These are phyloP conservation scores for Actias luna DNA, from an alignment of 2,888 invertebrate genomes.

Conservation along the genomic window DNA sequence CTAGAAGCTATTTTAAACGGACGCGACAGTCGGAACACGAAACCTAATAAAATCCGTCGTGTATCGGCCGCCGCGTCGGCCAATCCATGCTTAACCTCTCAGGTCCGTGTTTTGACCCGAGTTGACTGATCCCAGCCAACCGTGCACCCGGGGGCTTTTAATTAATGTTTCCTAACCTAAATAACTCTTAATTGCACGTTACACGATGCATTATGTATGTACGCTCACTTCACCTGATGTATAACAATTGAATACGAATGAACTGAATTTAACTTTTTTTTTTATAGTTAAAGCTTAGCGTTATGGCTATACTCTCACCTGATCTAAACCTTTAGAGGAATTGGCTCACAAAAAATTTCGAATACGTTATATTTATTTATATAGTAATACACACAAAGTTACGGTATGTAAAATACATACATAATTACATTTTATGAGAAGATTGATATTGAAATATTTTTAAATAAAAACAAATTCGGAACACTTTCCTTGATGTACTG, in stretches of 20 bases:
- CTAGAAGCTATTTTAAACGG: background rate
- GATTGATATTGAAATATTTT: too few relatives aligned
- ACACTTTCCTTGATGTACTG: too few relatives aligned
- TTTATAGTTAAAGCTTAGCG: too few relatives aligned
- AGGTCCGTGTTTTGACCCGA: slow-evolving; percentile 29
- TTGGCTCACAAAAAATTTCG: too few relatives aligned
- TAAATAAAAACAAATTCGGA: too few relatives aligned
- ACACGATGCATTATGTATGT: slow-evolving; percentile 25
- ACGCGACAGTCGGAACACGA: background rate
- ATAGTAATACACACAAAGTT: background rate
- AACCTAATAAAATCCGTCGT: slow-evolving; percentile 6
- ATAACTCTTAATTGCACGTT: slow-evolving; percentile 53
- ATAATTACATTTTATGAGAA: too few relatives aligned
- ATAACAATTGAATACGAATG: background rate
- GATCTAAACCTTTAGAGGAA: too few relatives aligned
- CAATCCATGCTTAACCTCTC: slow-evolving; percentile 10
- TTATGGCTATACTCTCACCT: too few relatives aligned
- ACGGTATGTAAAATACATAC: background rate
- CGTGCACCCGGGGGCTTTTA: slow-evolving; percentile 37
- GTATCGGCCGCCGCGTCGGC: background rate
- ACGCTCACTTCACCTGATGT: slow-evolving; percentile 10
- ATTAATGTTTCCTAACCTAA: slow-evolving; percentile 67
- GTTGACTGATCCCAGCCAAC: slow-evolving; percentile 40
- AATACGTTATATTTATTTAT: background rate
- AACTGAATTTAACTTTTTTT: background rate